These are phyloP conservation scores for Lagodon rhomboides DNA, from an alignment of 2,797 vertebrate genomes.

Conservation along the genomic window DNA sequence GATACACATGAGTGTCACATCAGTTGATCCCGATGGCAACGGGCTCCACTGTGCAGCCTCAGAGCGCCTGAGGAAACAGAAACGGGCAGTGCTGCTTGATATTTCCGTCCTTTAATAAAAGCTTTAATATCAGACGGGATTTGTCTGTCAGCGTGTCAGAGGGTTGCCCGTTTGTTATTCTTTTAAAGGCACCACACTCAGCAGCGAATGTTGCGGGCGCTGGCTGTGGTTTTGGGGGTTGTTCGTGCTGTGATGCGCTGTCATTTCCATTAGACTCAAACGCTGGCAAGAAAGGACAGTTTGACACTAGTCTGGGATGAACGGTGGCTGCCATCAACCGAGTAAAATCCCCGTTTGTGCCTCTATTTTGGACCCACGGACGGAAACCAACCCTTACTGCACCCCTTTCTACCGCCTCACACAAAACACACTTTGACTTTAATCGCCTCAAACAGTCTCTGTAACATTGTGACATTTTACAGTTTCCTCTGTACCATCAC, in stretches of 20 bases:
- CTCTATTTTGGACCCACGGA: slow-evolving; percentile 41
- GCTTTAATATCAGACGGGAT: slow-evolving; percentile 22
- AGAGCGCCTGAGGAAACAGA: slow-evolving; percentile 30
- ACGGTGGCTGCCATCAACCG: slow-evolving; percentile 19
- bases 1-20: slow-evolving; percentile 49
- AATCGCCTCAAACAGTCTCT: slow-evolving; percentile 8
- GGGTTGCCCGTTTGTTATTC: slow-evolving; percentile 1
- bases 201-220: neutral
- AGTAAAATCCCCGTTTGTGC: slow-evolving; percentile 32
- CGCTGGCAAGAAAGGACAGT: slow-evolving; percentile 61
- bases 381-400: slow-evolving; percentile 6
- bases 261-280: slow-evolving; percentile 72
- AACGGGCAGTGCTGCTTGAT: slow-evolving; percentile 19
- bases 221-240: slow-evolving; percentile 15
- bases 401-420: neutral
- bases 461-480: slow-evolving; percentile 24
- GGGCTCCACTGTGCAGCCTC: neutral
- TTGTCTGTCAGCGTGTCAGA: slow-evolving; percentile 2
- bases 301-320: slow-evolving; percentile 46
- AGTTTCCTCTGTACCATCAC: slow-evolving; percentile 17
- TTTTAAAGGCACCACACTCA: neutral
- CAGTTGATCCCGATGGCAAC: slow-evolving; percentile 31
- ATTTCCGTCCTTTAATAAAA: slow-evolving; percentile 22
- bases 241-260: slow-evolving; percentile 52
- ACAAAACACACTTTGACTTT: slow-evolving; percentile 4